Conservation (phyloP, 2,797 vertebrate genomes). For the Pitangus sulphuratus region DNA sequence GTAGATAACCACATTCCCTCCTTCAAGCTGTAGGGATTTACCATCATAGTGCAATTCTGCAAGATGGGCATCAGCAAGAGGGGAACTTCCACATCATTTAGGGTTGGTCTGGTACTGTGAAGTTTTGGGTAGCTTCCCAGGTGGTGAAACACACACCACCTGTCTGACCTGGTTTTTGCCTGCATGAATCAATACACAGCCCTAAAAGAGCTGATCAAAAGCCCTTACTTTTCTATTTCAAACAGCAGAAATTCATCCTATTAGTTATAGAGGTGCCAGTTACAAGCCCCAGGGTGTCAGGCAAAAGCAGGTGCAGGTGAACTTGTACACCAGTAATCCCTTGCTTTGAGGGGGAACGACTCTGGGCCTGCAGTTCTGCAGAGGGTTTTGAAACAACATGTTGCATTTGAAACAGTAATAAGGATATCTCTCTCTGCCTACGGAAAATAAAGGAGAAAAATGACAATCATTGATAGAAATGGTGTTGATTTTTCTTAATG, state of each 20-base stretch:
- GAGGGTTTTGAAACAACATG: neutral
- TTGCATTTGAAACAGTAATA: neutral
- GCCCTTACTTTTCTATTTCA: neutral
- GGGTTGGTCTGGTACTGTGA: neutral
- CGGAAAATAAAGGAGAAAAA: constrained; percentile 30
- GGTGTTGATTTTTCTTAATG: constrained; percentile 68
- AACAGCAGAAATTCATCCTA: neutral
- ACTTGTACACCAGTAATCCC: neutral
- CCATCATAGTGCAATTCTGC: neutral
- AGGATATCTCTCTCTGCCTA: neutral
- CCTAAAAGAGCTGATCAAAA: neutral
- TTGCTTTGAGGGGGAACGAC: neutral
- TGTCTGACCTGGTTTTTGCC: neutral
- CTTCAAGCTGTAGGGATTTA: neutral
- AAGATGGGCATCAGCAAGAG: neutral
- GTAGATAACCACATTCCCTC: accelerated
- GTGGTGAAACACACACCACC: neutral
- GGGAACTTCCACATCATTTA: neutral
- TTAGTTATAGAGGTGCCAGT: neutral
- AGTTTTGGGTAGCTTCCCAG: neutral
- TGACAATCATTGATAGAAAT: constrained; percentile 45
- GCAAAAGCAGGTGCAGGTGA: accelerated
- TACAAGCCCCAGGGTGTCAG: neutral
- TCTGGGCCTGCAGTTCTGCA: neutral
- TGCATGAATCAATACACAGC: neutral